A percentile compares a stretch with the other conserved stretches of the same genome.
Evolutionary conservation across 2,113 vertebrate species (phyloP).

Genomic region (Rhineura floridana): DNA sequence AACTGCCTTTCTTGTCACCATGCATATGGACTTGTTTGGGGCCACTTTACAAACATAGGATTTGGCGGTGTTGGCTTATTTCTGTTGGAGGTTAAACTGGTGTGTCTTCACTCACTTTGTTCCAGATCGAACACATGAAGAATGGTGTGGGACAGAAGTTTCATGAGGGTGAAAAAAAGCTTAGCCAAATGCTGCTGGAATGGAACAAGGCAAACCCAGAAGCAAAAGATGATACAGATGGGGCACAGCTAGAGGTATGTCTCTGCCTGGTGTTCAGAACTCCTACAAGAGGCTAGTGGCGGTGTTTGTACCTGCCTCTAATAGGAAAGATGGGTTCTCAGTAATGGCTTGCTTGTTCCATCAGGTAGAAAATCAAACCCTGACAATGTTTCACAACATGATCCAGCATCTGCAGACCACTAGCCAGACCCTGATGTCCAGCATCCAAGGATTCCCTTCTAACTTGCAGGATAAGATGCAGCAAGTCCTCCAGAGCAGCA

Average conservation of each 20-base stretch:
- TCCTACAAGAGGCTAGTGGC: neutral
- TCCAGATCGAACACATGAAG: neutral
- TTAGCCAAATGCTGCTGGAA: slow-evolving; percentile 77
- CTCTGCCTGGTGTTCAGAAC: neutral
- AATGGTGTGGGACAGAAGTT: neutral
- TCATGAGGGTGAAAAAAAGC: slow-evolving; percentile 62
- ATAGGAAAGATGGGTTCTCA: neutral
- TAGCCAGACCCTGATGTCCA: slow-evolving; percentile 76
- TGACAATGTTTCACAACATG: slow-evolving; percentile 76
- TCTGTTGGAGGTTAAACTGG: too few species aligned
- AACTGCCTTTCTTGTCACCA: too few species aligned
- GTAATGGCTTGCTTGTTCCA: slow-evolving; percentile 7
- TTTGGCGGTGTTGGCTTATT: too few species aligned
- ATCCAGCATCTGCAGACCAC: slow-evolving; percentile 76
- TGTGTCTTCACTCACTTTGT: neutral
- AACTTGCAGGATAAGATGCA: slow-evolving; percentile 82
- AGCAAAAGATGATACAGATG: neutral
- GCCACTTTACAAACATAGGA: too few species aligned
- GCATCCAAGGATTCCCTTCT: slow-evolving; percentile 81
- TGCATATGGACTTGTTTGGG: too few species aligned
- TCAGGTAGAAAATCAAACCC: slow-evolving; percentile 76
- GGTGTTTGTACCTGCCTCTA: too few species aligned
- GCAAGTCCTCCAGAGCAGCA: slow-evolving; percentile 74
- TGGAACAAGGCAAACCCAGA: slow-evolving; percentile 67
- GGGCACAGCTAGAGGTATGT: neutral